Evolutionary conservation across 1,140 invertebrate genomes (phyloP).

Genomic region (Galleria mellonella): DNA sequence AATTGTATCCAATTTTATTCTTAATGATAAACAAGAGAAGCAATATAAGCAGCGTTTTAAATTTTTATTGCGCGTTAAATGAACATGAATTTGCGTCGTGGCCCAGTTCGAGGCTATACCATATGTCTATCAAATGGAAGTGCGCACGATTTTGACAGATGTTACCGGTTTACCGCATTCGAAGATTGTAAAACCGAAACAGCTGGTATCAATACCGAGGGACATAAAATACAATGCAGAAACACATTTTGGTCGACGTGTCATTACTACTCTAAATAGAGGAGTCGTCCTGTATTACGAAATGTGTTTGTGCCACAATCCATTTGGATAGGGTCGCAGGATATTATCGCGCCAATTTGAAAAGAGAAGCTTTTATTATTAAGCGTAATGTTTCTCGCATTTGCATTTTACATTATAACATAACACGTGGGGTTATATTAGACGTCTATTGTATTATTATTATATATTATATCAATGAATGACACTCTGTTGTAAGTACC

Average conservation of each 20-base stretch:
- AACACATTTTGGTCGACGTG: not conserved
- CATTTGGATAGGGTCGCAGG: not conserved
- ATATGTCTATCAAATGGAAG: not conserved
- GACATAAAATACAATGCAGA: no score
- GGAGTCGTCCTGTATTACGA: slow-evolving; percentile 2
- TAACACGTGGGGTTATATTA: no score
- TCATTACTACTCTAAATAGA: slow-evolving; percentile 12
- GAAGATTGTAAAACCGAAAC: not conserved
- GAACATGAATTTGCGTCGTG: not conserved
- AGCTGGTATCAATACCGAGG: no score
- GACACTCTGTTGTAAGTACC: not conserved
- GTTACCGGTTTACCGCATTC: slow-evolving; percentile 4
- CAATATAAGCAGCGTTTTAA: not conserved
- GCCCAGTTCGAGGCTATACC: not conserved
- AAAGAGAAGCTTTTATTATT: not conserved
- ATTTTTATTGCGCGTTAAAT: not conserved
- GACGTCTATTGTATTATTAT: not conserved
- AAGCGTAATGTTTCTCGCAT: no score
- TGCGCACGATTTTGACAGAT: slow-evolving; percentile 7
- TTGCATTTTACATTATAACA: not conserved
- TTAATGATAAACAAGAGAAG: no score
- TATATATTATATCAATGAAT: no score
- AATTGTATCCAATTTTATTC: no score
- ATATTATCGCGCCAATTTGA: slow-evolving; percentile 3
- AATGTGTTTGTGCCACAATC: slow-evolving; percentile 9